A percentile compares a stretch with the other conserved stretches of the same genome.
Conservation (phyloP, 2,113 vertebrate genomes). For the Otis tarda region DNA sequence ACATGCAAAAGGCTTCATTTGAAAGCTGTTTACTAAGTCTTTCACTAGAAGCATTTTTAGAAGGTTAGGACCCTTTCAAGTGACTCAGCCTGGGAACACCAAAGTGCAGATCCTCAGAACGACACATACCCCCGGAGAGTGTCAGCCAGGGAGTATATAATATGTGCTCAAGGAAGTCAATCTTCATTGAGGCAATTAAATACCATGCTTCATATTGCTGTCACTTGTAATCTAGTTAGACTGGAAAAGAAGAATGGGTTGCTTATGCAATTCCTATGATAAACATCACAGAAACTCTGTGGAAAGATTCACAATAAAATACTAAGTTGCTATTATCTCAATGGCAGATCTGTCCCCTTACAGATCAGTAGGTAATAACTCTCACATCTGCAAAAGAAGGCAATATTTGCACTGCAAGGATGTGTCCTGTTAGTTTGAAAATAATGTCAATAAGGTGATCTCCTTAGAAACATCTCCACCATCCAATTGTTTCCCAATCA, state of each 20-base stretch:
- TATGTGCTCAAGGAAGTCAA: not conserved
- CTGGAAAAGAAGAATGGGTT: slow-evolving; percentile 52
- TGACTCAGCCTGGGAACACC: not conserved
- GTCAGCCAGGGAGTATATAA: not conserved
- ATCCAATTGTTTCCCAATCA: slow-evolving; percentile 42
- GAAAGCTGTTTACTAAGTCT: not conserved
- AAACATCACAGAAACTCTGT: slow-evolving; percentile 1
- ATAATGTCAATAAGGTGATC: slow-evolving; percentile 49
- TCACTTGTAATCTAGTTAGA: slow-evolving; percentile 58
- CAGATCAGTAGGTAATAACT: slow-evolving; percentile 35
- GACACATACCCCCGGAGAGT: not conserved
- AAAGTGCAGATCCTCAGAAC: not conserved
- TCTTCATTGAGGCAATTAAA: slow-evolving; percentile 55
- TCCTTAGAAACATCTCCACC: slow-evolving; percentile 32
- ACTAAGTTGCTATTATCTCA: slow-evolving; percentile 44
- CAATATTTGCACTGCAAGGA: slow-evolving; percentile 29
- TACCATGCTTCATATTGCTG: slow-evolving; percentile 42
- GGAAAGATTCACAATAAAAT: slow-evolving; percentile 22
- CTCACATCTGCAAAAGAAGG: slow-evolving; percentile 56
- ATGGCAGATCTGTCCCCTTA: slow-evolving; percentile 27
- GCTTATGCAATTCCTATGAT: slow-evolving; percentile 36
- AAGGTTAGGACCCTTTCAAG: not conserved
- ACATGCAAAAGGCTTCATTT: not conserved
- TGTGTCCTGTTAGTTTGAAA: slow-evolving; percentile 62
- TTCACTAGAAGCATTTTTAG: not conserved